Conservation (phyloP, 2,888 invertebrate genomes). For the Alviniconcha strummeri region DNA sequence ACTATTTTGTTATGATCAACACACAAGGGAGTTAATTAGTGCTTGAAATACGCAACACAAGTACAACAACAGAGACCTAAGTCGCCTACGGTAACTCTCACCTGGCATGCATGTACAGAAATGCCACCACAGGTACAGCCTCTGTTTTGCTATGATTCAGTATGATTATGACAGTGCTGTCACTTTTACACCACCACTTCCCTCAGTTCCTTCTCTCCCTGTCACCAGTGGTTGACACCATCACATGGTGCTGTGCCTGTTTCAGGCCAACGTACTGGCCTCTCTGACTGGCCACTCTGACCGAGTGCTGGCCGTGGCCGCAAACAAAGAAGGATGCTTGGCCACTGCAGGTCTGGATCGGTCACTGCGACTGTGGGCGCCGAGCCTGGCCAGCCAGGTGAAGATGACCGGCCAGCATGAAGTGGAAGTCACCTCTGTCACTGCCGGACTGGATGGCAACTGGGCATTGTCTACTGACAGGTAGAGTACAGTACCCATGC, state of each 20-base stretch:
- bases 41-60: no score
- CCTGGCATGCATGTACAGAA: no score
- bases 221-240: no score
- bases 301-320: slow-evolving; percentile 63
- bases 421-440: slow-evolving; percentile 58
- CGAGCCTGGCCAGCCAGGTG: slow-evolving; percentile 43
- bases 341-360: slow-evolving; percentile 64
- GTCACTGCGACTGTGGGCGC: slow-evolving; percentile 66
- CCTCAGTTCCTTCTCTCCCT: no score
- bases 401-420: slow-evolving; percentile 52
- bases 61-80: no score
- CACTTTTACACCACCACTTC: no score
- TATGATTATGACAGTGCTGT: no score
- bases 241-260: background rate
- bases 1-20: no score
- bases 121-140: no score
- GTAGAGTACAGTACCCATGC: background rate
- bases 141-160: no score
- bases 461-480: slow-evolving; percentile 31
- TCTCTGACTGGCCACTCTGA: slow-evolving; percentile 68
- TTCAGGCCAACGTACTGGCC: slow-evolving; percentile 66
- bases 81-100: no score
- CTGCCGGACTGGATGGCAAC: slow-evolving; percentile 34
- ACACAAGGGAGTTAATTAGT: no score
- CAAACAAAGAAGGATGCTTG: slow-evolving; percentile 55